Evolutionary conservation across 2,797 vertebrate species (phyloP).

Genomic region (Huso huso): DNA sequence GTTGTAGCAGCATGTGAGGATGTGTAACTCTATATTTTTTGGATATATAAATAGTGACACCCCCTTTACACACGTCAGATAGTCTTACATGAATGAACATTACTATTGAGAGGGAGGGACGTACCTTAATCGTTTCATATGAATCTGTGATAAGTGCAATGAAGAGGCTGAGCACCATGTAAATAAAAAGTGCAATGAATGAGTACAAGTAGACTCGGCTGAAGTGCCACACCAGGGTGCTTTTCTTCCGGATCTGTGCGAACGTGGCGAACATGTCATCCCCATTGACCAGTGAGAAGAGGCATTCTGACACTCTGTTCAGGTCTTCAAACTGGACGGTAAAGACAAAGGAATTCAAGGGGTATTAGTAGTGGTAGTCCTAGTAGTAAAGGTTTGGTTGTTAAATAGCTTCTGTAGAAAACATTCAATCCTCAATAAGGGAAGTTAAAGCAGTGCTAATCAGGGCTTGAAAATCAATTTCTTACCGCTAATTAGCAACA

Average conservation of each 20-base stretch:
- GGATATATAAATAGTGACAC: neutral
- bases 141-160: slow-evolving; percentile 93
- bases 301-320: slow-evolving; percentile 83
- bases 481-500: too few relatives aligned
- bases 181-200: slow-evolving; percentile 94
- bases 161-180: slow-evolving; percentile 96
- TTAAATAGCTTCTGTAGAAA: too few relatives aligned
- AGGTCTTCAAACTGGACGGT: slow-evolving; percentile 78
- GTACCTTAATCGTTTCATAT: slow-evolving; percentile 94
- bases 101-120: neutral
- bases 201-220: slow-evolving; percentile 87
- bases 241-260: slow-evolving; percentile 84
- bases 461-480: too few relatives aligned
- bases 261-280: slow-evolving; percentile 96
- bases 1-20: too few relatives aligned
- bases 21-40: too few relatives aligned
- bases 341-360: slow-evolving; percentile 1
- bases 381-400: too few relatives aligned
- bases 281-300: slow-evolving; percentile 92
- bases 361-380: too few relatives aligned
- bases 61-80: neutral
- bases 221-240: slow-evolving; percentile 84
- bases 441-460: too few relatives aligned
- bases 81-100: neutral
- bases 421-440: too few relatives aligned